Percentiles rank a stretch among this genome's conserved stretches.
Conservation (phyloP, 2,113 vertebrate genomes). For the Mystacornis crossleyi region DNA sequence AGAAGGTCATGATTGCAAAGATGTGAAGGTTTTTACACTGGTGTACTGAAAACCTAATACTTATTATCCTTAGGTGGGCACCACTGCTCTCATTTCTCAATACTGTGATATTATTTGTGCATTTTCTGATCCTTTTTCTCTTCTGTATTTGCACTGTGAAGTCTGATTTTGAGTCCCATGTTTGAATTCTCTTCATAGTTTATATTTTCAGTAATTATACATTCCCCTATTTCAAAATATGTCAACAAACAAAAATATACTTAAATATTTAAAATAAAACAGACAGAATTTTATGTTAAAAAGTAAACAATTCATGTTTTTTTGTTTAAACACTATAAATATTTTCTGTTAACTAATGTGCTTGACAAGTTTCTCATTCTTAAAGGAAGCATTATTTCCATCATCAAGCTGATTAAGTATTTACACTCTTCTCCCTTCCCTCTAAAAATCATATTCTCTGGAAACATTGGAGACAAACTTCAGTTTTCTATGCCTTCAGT, state of each 20-base stretch:
- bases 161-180: background rate
- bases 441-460: background rate
- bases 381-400: background rate
- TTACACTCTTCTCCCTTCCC: background rate
- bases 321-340: background rate
- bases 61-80: background rate
- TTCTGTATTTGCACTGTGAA: background rate
- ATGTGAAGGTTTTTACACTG: background rate
- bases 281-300: background rate
- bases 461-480: background rate
- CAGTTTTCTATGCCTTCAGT: background rate
- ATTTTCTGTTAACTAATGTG: background rate
- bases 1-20: background rate
- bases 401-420: background rate
- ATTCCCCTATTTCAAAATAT: background rate
- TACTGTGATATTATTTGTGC: background rate
- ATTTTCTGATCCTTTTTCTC: background rate
- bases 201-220: background rate
- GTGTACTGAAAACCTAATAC: background rate
- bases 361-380: background rate
- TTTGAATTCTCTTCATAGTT: background rate
- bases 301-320: background rate
- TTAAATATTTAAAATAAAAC: background rate
- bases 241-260: background rate
- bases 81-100: background rate